phyloP scores from a whole-genome alignment of 2,888 invertebrate species.

The Sarcophaga variegata region DNA sequence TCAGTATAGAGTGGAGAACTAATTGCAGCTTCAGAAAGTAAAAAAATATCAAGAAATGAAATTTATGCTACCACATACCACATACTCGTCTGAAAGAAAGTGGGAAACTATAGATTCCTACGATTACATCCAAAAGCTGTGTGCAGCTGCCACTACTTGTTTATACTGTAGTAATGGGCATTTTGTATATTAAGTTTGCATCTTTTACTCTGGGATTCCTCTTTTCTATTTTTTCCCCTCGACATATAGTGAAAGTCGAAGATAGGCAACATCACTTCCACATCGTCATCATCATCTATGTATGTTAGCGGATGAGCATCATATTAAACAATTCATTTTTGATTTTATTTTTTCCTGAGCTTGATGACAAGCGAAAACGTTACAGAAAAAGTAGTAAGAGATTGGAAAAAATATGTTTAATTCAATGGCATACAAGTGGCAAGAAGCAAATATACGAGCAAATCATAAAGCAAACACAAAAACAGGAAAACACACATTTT shows the following conservation, averaged over 20 bases:
- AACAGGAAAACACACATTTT: too few species aligned
- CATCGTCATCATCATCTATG: too few species aligned
- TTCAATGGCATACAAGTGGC: conserved; percentile 46
- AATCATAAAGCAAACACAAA: conserved; percentile 3
- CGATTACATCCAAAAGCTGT: not conserved
- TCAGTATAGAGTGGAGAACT: conserved; percentile 24
- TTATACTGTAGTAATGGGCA: conserved; percentile 38
- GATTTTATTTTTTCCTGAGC: not conserved
- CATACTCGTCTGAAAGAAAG: not conserved
- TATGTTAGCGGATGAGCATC: conserved; percentile 17
- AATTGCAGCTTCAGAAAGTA: conserved; percentile 45
- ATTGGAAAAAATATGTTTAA: conserved; percentile 50
- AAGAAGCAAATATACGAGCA: not conserved
- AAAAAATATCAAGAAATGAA: not conserved
- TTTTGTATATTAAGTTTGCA: conserved; percentile 16
- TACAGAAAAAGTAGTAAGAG: conserved; percentile 1
- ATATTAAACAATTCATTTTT: conserved; percentile 13
- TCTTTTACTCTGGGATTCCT: not conserved
- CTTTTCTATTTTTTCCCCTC: not conserved
- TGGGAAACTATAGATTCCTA: too few species aligned
- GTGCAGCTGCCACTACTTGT: not conserved
- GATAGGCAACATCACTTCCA: not conserved
- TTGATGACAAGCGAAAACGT: conserved; percentile 38
- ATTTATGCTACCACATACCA: conserved; percentile 41
- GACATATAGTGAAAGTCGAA: too few species aligned